Percentiles rank a stretch among this genome's conserved stretches.
Evolutionary conservation across 1,140 invertebrate genomes (phyloP).

Genomic region (Adoxophyes honmai): DNA sequence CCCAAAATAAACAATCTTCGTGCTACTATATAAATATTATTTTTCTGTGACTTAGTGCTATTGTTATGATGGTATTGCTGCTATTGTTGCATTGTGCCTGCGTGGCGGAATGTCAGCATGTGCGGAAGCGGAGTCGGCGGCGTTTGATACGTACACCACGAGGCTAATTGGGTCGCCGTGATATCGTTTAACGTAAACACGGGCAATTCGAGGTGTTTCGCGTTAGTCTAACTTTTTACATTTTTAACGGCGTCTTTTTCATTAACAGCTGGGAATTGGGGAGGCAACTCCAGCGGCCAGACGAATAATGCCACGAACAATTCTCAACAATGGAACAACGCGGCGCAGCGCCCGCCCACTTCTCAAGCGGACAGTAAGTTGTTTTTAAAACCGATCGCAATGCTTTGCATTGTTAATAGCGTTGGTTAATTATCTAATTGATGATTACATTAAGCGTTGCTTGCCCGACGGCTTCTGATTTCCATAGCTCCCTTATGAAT

Average conservation of each 20-base stretch:
- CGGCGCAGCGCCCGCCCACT: conserved; percentile 78
- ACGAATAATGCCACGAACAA: conserved; percentile 75
- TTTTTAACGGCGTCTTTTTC: conserved; percentile 20
- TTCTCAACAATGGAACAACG: conserved; percentile 79
- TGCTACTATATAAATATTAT: conserved; percentile 4
- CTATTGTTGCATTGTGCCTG: conserved; percentile 5
- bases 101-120: conserved; percentile 9
- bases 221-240: conserved; percentile 24
- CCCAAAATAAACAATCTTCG: conserved; percentile 4
- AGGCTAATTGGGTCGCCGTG: neutral
- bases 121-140: conserved; percentile 8
- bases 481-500: neutral
- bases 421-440: conserved; percentile 7
- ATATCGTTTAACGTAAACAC: conserved; percentile 1
- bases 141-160: conserved; percentile 3
- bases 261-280: conserved; percentile 75
- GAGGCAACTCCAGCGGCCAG: conserved; percentile 73
- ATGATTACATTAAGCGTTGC: neutral
- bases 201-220: neutral
- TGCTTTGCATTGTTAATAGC: neutral
- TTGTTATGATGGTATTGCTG: neutral
- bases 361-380: conserved; percentile 76
- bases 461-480: neutral
- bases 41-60: conserved; percentile 2
- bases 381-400: conserved; percentile 24